Base-by-base conservation (phyloP, 1,140 invertebrate species). In the Eriosoma lanigerum region DNA sequence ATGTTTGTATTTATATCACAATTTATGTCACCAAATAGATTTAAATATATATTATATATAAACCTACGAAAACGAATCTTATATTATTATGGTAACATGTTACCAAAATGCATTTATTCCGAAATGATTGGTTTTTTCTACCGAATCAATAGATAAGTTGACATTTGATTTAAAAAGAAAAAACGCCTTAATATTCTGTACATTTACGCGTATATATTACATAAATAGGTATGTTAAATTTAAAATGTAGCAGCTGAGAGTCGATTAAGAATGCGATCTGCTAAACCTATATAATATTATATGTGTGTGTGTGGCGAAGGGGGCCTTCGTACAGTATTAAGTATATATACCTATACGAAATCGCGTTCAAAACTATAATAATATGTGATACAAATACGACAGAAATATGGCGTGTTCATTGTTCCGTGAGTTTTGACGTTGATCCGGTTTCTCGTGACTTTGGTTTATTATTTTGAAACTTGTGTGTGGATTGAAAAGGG, bases 361-460 rank as follows among this genome's bases (percentile, higher is more conserved):
- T 76, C 19, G 21, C 38, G 38, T 56, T 76, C 54, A 76, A 76
- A 76, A 52, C 3, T 4, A 38, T 38, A 38, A 3, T 38, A 46
- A 32, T 32, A 15, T 56, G 19, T 52, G 24, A 54, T 73, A 73
- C 70, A 48, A 68, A 68, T 24, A 46, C 13, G 48, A 73, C 70
- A 54, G 66, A 68, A 8, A 68, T 24, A 12, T 38, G 70, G 50
- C 48, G 52, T 32, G 54, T 76, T 38, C n/a, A 58, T 76, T 76
- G 73, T 76, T 58, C n/a, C n/a, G 54, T 32, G 29, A n/a, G 32
- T 56, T 62, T 56, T 76, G 73, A 76, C 73, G 52, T 76, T 76
- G 54, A 76, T 76, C 73, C 73, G 73, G 52, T 76, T 76, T 76
- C 54, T 76, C 73, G 73, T 76, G 73, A 76, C 73, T 76, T 58